These are phyloP conservation scores for Zenarchopterus dispar DNA, from an alignment of 2,797 vertebrate species.

Conservation along the genomic window DNA sequence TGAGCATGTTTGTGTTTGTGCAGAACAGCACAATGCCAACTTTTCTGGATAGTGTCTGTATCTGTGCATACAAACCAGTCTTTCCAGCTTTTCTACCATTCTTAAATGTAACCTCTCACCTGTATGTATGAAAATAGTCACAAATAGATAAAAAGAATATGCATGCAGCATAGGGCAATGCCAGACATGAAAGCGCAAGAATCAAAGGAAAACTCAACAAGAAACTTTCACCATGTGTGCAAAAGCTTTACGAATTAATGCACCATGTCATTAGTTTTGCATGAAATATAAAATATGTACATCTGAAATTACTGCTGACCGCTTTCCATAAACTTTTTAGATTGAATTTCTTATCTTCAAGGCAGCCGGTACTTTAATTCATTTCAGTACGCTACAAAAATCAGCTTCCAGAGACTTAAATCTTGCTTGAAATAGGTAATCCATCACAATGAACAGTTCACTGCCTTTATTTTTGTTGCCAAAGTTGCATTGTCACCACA, in stretches of 20 bases:
- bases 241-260: constrained; percentile 29
- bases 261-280: constrained; percentile 32
- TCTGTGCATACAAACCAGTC: constrained; percentile 15
- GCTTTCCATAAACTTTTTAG: constrained; percentile 20
- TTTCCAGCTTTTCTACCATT: constrained; percentile 29
- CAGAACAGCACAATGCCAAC: neutral
- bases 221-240: neutral
- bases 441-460: constrained; percentile 51
- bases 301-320: constrained; percentile 35
- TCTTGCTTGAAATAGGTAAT: constrained; percentile 51
- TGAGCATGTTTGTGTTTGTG: constrained; percentile 14
- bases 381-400: constrained; percentile 23
- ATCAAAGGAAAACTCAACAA: neutral
- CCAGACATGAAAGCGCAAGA: constrained; percentile 1
- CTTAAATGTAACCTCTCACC: constrained; percentile 37
- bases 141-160: neutral
- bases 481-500: constrained; percentile 13
- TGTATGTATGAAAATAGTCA: constrained; percentile 8
- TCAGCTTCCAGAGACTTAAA: constrained; percentile 36
- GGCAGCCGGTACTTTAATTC: constrained; percentile 21
- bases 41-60: neutral
- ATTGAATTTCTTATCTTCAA: constrained; percentile 37
- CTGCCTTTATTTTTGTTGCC: constrained; percentile 44
- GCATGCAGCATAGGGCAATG: neutral
- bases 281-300: constrained; percentile 46